Conservation (phyloP, 1,140 invertebrate species). For the Conopomorpha cramerella region DNA sequence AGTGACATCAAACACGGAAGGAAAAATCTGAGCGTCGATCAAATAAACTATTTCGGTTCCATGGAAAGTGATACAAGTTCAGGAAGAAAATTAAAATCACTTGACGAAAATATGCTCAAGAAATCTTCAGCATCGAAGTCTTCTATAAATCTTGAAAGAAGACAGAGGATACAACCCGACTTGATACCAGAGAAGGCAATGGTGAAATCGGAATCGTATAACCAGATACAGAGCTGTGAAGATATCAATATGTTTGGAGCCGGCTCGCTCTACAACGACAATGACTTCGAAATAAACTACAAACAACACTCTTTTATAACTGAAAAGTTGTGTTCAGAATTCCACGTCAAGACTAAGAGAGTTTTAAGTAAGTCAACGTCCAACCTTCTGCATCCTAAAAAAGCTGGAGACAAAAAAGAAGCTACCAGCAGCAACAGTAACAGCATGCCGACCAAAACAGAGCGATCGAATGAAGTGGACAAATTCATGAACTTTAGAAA, state of each 20-base stretch:
- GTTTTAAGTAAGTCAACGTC: slow-evolving; percentile 65
- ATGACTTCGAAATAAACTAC: slow-evolving; percentile 50
- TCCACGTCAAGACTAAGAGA: slow-evolving; percentile 65
- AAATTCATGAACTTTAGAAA: slow-evolving; percentile 47
- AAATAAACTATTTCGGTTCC: slow-evolving; percentile 57
- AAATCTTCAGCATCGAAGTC: slow-evolving; percentile 48
- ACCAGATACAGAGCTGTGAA: slow-evolving; percentile 59
- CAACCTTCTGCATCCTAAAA: slow-evolving; percentile 61
- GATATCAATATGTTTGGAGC: slow-evolving; percentile 57
- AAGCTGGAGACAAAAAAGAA: slow-evolving; percentile 43
- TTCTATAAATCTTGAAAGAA: slow-evolving; percentile 45
- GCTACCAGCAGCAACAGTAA: slow-evolving; percentile 46
- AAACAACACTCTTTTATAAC: slow-evolving; percentile 65
- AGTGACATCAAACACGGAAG: slow-evolving; percentile 52
- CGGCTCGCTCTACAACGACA: slow-evolving; percentile 48
- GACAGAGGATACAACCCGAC: slow-evolving; percentile 57
- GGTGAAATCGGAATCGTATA: slow-evolving; percentile 52
- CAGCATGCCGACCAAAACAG: slow-evolving; percentile 52
- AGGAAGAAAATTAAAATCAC: slow-evolving; percentile 47
- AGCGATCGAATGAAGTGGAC: slow-evolving; percentile 28
- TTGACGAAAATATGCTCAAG: slow-evolving; percentile 54
- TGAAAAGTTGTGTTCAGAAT: slow-evolving; percentile 65
- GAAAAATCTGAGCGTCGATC: slow-evolving; percentile 55
- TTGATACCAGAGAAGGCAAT: slow-evolving; percentile 56
- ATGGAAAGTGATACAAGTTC: slow-evolving; percentile 56